Percentiles rank a stretch among this genome's conserved stretches.
Conservation (phyloP, 23 tunicate genomes). For the Trididemnum miniatum region DNA sequence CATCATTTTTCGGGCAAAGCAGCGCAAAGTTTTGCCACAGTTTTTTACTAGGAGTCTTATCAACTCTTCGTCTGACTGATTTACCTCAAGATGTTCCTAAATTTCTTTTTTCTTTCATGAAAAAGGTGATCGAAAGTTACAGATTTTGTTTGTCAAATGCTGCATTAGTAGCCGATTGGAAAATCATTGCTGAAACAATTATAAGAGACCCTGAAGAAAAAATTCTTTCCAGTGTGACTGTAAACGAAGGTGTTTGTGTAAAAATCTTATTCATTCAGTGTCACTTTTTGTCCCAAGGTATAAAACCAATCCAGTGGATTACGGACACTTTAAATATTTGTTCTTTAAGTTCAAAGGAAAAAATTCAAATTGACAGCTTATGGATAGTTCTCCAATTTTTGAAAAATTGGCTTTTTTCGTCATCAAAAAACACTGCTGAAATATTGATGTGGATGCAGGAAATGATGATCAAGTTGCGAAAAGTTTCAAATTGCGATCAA, state of each 20-base stretch:
- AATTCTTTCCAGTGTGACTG: background rate
- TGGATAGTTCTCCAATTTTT: background rate
- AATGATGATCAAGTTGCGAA: background rate
- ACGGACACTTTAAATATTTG: background rate
- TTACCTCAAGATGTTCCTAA: slow-evolving; percentile 2
- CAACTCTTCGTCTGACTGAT: background rate
- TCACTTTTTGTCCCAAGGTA: background rate
- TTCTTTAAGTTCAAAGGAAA: background rate
- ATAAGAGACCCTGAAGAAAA: background rate
- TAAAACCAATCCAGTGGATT: slow-evolving; percentile 7
- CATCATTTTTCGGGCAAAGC: background rate
- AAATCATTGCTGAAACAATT: background rate
- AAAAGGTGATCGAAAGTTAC: background rate
- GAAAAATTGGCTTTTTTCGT: background rate
- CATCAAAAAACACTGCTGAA: background rate
- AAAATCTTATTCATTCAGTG: slow-evolving; percentile 29
- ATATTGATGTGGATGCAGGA: background rate
- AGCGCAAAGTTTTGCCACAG: background rate
- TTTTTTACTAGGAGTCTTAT: slow-evolving; percentile 8
- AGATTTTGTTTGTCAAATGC: slow-evolving; percentile 4
- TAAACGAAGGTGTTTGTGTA: background rate
- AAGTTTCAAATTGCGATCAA: background rate
- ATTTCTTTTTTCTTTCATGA: background rate
- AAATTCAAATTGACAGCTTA: background rate
- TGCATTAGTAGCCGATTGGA: slow-evolving; percentile 9